Conservation (phyloP, 2,888 invertebrate species). For the Phaonia tiefii region DNA sequence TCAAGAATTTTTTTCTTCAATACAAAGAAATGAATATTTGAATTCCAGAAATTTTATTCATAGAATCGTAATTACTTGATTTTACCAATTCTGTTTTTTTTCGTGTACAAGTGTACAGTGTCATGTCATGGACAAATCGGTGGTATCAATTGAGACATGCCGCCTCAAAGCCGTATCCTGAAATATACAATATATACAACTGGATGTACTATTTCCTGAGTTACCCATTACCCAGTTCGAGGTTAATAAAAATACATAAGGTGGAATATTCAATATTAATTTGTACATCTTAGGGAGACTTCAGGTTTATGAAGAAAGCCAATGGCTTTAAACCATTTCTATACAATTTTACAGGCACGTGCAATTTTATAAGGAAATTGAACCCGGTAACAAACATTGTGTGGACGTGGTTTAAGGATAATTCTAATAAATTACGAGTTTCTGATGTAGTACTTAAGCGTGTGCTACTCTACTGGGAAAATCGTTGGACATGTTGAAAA, state of each 20-base stretch:
- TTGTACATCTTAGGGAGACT: background rate
- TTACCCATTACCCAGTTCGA: background rate
- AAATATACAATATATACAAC: background rate
- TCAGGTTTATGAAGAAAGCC: background rate
- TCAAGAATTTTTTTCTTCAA: too few species aligned
- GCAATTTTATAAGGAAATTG: background rate
- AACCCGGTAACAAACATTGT: background rate
- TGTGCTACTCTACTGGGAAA: too few species aligned
- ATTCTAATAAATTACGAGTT: too few species aligned
- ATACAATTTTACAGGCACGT: background rate
- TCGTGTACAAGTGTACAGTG: background rate
- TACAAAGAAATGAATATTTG: too few species aligned
- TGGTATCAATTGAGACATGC: background rate
- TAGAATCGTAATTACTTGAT: too few species aligned
- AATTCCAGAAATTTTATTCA: too few species aligned
- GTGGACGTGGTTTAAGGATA: background rate
- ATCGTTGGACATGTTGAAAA: too few species aligned
- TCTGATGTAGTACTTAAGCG: too few species aligned
- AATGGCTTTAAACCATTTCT: conserved; percentile 1
- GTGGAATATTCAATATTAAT: too few species aligned
- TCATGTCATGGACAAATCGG: background rate
- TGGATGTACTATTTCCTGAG: background rate
- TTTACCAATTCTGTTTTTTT: background rate
- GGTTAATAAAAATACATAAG: too few species aligned
- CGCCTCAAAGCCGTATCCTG: background rate